A percentile compares a stretch with the other conserved stretches of the same genome.
These are phyloP conservation scores for Brenthis hecate DNA, from an alignment of 2,888 invertebrate genomes.

Conservation along the genomic window DNA sequence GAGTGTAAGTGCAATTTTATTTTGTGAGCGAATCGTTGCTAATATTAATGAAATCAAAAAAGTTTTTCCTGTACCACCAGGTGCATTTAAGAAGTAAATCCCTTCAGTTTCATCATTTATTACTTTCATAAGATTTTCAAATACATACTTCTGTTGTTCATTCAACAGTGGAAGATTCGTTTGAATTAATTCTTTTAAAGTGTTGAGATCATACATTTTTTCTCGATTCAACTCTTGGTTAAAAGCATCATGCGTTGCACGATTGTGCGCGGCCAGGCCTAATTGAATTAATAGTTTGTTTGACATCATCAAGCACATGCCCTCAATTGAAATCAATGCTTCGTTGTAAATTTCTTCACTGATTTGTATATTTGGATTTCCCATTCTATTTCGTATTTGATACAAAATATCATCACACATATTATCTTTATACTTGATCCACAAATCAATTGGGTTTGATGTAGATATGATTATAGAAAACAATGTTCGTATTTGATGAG, in stretches of 20 bases:
- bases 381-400: no score
- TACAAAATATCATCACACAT: no score
- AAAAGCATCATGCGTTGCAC: constrained; percentile 44
- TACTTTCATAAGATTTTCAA: constrained; percentile 42
- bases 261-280: constrained; percentile 48
- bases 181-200: constrained; percentile 40
- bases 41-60: constrained; percentile 39
- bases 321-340: no score
- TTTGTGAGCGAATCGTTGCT: constrained; percentile 37
- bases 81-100: constrained; percentile 38
- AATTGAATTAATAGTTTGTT: constrained; percentile 45
- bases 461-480: constrained; percentile 41
- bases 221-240: constrained; percentile 42
- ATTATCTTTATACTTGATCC: constrained; percentile 40
- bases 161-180: constrained; percentile 44
- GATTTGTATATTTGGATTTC: no score
- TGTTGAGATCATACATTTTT: constrained; percentile 40
- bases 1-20: constrained; percentile 35
- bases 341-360: no score
- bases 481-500: constrained; percentile 43
- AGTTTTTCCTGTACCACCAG: constrained; percentile 40
- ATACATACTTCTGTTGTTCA: constrained; percentile 43
- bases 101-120: constrained; percentile 38
- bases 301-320: constrained; percentile 39
- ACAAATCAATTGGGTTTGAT: constrained; percentile 27